Evolutionary conservation across 2,797 vertebrate genomes (phyloP).

Genomic region (Pseudochaenichthys georgianus): DNA sequence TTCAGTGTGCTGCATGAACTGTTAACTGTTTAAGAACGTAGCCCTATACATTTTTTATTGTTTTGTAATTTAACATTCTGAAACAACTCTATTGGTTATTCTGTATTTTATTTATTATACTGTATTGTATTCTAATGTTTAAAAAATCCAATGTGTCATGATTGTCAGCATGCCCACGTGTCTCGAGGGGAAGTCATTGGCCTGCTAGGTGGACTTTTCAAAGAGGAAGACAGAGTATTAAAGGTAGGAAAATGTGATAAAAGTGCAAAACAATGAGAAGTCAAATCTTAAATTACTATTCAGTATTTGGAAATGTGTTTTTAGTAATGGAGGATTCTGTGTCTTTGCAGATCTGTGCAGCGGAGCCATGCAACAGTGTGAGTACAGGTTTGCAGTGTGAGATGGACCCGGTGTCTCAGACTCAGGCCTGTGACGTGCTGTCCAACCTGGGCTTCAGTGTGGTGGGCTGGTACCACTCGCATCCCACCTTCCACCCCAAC

Average conservation of each 20-base stretch:
- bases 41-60: background rate
- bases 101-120: background rate
- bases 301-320: background rate
- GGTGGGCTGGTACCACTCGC: conserved; percentile 98
- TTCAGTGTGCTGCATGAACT: background rate
- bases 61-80: background rate
- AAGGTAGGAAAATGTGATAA: conserved; percentile 83
- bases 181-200: conserved; percentile 97
- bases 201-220: conserved; percentile 93
- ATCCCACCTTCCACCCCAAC: conserved; percentile 95
- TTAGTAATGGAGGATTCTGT: background rate
- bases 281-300: background rate
- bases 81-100: background rate
- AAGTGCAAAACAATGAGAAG: background rate
- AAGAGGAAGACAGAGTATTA: conserved; percentile 86
- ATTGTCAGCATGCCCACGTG: conserved; percentile 92
- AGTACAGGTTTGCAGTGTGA: conserved; percentile 98
- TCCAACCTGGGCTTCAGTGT: conserved; percentile 89
- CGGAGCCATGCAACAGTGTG: conserved; percentile 96
- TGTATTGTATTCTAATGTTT: background rate
- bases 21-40: background rate
- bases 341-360: conserved; percentile 87
- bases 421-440: conserved; percentile 93
- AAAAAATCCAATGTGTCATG: conserved; percentile 17
- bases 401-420: conserved; percentile 98